Evolutionary conservation across 2,113 vertebrate species (phyloP), one percentile per base, ranked within the genome.

Genomic region (Phalacrocorax pelagicus): DNA sequence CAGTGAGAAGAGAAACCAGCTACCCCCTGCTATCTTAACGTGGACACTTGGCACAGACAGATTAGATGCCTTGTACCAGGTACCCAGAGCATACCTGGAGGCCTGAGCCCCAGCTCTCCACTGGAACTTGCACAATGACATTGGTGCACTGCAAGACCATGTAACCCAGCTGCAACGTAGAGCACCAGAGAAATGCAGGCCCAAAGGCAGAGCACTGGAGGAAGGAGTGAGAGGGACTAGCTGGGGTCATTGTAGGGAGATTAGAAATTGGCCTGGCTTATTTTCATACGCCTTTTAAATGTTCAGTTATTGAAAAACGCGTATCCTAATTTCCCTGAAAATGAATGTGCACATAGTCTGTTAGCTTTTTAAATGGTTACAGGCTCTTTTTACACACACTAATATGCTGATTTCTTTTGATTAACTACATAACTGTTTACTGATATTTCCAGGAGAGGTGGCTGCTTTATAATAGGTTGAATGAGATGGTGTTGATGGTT

Each of bases 11-110:
- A 71, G 26, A 69, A 81, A 30, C 15, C 6, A 23, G 21, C 12
- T 22, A 40, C 3, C 5, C 70, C 6, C 79, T 27, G 34, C 38
- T 79, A 0, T 51, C 47, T 42, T 78, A 66, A 27, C 51, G 7
- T 0, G 0, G 51, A 40, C 3, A 3, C 51, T 42, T 71, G 54
- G 12, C 21, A 67, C 5, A 11, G 34, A 18, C 4, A 5, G 3
- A 24, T 86, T 36, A 52, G 40, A 18, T 86, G 29, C 40, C 17
- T 62, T 61, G 21, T 58, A 29, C 11, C 16, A 38, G 18, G 59
- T 58, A 23, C 16, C 7, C 17, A 51, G 8, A 78, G 6, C 36
- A 14, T 4, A 9, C 13, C 13, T 69, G 21, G 29, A 75, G 40
- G 34, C 22, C 18, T 2, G 9, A 94, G 16, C 32, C 22, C 21